Evolutionary conservation across 2,888 invertebrate genomes (phyloP), one percentile per base, ranked within the genome.

Genomic region (Phytoseiulus persimilis): DNA sequence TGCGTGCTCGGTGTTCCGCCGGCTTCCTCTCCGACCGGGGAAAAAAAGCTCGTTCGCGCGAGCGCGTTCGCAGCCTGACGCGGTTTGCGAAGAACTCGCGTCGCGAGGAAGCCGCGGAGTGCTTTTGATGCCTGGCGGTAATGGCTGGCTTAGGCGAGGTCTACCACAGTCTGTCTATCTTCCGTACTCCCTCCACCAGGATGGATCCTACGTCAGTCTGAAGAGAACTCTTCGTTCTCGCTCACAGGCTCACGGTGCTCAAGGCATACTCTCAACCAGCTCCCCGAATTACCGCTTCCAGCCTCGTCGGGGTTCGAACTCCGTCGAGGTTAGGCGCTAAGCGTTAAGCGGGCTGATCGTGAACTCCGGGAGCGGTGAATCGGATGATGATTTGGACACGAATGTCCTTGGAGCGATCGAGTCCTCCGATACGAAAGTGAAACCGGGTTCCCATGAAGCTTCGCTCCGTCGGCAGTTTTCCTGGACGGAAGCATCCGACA

Each of bases 71-170:
- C 65, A 2, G 65, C 18, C 23, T 14, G 5, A 65, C 1, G 65
- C 5, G 65, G 11, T 18, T 14, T 18, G 65, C 65, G 65, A 65
- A 65, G 65, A 65, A 65, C 65, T 65, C 65, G 18, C 65, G 65
- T 65, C 65, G 65, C 18, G 65, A 65, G 65, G 65, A 65, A 65
- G 65, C 65, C 65, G 18, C 65, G 65, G 65, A 65, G 65, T 65
- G 65, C 65, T 65, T 65, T 65, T 65, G 65, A 65, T 65, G 65
- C 65, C 65, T 65, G 65, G 65, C 65, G 65, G 65, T 65, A 65
- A 65, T 65, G 65, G 65, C 65, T 65, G 28, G 65, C 65, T 65
- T 65, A 65, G 65, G 65, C 65, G 65, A 65, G 65, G 65, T 65
- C 65, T 65, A 65, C 65, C 65, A 65, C 65, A 3, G 65, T 65